Evolutionary conservation across 2,888 invertebrate species (phyloP), one percentile per base, ranked within the genome.

Genomic region (Acleris sparsana): DNA sequence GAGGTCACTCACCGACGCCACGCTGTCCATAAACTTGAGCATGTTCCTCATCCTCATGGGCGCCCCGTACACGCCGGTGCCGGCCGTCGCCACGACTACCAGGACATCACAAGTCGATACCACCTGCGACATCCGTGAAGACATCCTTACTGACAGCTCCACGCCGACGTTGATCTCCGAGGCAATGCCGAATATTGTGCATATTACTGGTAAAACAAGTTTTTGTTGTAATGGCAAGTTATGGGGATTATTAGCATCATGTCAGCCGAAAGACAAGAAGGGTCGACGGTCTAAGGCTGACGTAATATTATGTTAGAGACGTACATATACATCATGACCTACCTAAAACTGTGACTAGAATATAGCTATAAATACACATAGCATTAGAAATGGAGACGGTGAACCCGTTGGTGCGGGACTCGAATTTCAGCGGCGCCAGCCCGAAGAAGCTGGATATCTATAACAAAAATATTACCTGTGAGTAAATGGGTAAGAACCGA

Each of bases 51-150:
- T 94, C 25, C 93, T 77, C 4, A 79, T 79, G 0, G 94, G 92
- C 0, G 94, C 93, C 0, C 93, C 93, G 68, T 93, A 87, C 13
- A 94, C 91, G 0, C 93, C 93, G 0, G 92, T 90, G 2, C 89
- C 86, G 0, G 94, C 93, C 0, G 93, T 89, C 25, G 86, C 81
- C 39, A 88, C 92, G n/a, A 94, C 93, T 1, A 94, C 93, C 20
- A 93, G 72, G 11, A 94, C 92, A 70, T 94, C 94, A 67, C 93
- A 93, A 18, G 93, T 88, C 0, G 94, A 94, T 53, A 93, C 94
- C 33, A 93, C 92, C 63, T 94, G 90, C 0, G 94, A 92, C 76
- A 93, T 93, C 48, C 87, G 86, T 2, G 93, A 94, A 6, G 93
- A 87, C 86, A 94, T 89, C 20, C 94, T 88, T 20, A 93, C 93